Base-by-base conservation (phyloP, 2,888 invertebrate genomes). In the Idaea aversata region DNA sequence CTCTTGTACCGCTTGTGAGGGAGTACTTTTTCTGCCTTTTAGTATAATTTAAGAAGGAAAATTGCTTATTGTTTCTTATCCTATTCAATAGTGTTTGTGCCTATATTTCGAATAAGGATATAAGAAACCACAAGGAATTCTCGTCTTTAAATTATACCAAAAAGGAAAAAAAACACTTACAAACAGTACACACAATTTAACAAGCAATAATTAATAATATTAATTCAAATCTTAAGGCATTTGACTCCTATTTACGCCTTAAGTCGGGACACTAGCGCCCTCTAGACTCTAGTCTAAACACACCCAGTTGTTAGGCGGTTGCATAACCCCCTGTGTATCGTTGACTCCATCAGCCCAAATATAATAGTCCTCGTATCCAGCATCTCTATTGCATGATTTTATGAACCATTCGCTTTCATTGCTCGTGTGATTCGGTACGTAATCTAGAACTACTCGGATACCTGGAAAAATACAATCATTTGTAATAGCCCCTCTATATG, bases 321-420 rank as follows among this genome's bases (percentile, higher is more conserved):
- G 75, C 2, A 81, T 63, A 57, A 82, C 82, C 0, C 72, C 70
- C 59, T 85, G 77, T 0, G 78, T 72, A 61, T 85, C 82, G 0
- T 71, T 70, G 5, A 75, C 84, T 0, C 94, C 94, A 63, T 94
- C 86, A 1, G 88, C 90, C 96, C 96, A 96, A 7, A 96, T 85
- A 78, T 96, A 97, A 80, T 95, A 97, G 76, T 97, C 94, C 2
- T 92, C 93, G 79, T 94, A 97, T 0, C 93, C 94, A 0, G 91
- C 81, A 34, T 93, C 93, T 0, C 88, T 83, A 0, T 91, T 84
- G 0, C 93, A 90, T 0, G 97, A 97, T 63, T 94, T 93, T 7
- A 87, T 75, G 84, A 99, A 99, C 98, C 98, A 99, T 4, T 94
- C 84, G 79, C 97, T 96, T 76, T 96, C 93, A 77, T 96, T 94